Conservation (phyloP, 2,113 vertebrate species). For the Pampusana beccarii region DNA sequence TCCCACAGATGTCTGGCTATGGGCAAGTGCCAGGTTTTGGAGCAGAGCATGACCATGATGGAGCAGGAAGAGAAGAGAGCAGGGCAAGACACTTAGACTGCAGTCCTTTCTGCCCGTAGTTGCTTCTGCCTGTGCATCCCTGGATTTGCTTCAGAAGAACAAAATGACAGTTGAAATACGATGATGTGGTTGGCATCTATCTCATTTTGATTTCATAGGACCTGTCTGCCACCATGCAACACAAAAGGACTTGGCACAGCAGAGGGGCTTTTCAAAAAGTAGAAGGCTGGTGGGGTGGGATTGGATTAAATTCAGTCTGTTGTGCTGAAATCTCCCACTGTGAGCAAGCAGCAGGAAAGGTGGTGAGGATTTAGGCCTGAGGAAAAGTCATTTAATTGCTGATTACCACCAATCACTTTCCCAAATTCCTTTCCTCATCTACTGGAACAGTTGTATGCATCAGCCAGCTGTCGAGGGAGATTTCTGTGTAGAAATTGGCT, state of each 20-base stretch:
- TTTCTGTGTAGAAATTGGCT: not conserved
- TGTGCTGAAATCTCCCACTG: not conserved
- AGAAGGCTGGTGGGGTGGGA: not conserved
- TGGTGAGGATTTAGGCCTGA: not conserved
- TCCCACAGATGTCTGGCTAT: not conserved
- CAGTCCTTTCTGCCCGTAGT: not conserved
- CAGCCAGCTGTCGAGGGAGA: not conserved
- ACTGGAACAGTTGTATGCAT: not conserved
- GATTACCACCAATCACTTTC: not conserved
- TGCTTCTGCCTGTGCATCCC: not conserved
- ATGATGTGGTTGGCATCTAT: not conserved
- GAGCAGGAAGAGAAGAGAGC: not conserved
- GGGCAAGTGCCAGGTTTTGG: not conserved
- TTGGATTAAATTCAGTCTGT: not conserved
- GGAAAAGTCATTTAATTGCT: not conserved
- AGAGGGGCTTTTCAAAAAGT: not conserved
- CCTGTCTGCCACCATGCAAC: not conserved
- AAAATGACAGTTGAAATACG: not conserved
- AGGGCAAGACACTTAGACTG: not conserved
- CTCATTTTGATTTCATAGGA: not conserved
- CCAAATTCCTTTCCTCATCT: not conserved
- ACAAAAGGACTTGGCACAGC: not conserved
- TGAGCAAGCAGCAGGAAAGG: constrained; percentile 25
- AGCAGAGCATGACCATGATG: not conserved
- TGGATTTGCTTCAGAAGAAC: not conserved